Evolutionary conservation across 2,113 vertebrate species (phyloP).

Genomic region (Clarias batrachus): DNA sequence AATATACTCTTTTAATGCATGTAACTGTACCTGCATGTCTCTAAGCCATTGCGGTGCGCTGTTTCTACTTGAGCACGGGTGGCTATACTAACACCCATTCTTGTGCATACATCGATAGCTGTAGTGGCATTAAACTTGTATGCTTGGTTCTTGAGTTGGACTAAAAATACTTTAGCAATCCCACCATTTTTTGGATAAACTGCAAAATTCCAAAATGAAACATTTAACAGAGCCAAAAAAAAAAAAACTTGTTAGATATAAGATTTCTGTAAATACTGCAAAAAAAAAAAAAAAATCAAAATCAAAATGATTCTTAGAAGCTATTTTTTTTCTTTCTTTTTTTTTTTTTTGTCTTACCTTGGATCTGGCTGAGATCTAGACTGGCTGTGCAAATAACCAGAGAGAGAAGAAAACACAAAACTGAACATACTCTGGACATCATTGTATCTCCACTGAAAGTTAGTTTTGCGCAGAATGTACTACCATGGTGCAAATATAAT

Average conservation of each 20-base stretch:
- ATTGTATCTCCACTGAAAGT: slow-evolving; percentile 28
- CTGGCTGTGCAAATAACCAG: slow-evolving; percentile 19
- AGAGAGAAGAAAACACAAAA: slow-evolving; percentile 20
- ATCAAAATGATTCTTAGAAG: not conserved
- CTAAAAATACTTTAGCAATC: slow-evolving; percentile 63
- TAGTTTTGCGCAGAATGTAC: not conserved
- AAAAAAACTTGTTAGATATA: not conserved
- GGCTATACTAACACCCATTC: slow-evolving; percentile 63
- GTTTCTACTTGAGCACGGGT: slow-evolving; percentile 60
- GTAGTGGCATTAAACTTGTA: slow-evolving; percentile 64
- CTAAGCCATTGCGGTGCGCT: slow-evolving; percentile 60
- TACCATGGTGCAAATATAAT: not conserved
- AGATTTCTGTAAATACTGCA: not conserved
- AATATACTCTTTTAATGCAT: not conserved
- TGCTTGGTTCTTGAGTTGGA: slow-evolving; percentile 23
- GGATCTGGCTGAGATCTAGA: slow-evolving; percentile 33
- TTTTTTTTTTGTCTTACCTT: slow-evolving; percentile 56
- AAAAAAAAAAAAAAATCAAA: not conserved
- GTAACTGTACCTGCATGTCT: slow-evolving; percentile 70
- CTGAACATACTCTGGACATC: slow-evolving; percentile 51
- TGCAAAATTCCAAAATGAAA: slow-evolving; percentile 24
- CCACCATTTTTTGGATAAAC: slow-evolving; percentile 34
- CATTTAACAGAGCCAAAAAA: not conserved
- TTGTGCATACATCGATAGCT: slow-evolving; percentile 58
- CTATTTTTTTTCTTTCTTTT: not conserved